A percentile compares a stretch with the other conserved stretches of the same genome.
These are phyloP conservation scores for Ursus arctos DNA, from an alignment of 2,113 vertebrate species.

Conservation along the genomic window DNA sequence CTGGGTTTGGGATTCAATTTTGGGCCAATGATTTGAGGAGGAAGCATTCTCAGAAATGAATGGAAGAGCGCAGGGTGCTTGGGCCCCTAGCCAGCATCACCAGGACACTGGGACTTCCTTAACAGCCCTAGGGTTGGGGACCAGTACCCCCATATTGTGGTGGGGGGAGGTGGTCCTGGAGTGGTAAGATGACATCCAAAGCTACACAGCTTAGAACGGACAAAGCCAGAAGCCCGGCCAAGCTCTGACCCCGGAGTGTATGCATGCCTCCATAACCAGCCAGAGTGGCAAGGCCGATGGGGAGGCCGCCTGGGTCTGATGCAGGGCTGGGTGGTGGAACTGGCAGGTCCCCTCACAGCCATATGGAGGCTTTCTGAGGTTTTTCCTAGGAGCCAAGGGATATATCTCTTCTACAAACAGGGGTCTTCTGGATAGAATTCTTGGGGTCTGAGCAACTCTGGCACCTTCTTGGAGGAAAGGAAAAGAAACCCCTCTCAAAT, in stretches of 20 bases:
- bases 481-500: neutral
- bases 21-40: neutral
- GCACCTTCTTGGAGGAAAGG: neutral
- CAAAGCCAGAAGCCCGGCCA: neutral
- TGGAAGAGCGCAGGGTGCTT: neutral
- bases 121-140: neutral
- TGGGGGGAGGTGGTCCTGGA: neutral
- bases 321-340: neutral
- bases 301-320: neutral
- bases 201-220: neutral
- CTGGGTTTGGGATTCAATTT: neutral
- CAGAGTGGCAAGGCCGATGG: rapidly evolving
- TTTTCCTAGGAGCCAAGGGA: neutral
- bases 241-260: neutral
- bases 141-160: neutral
- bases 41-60: neutral
- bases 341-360: neutral
- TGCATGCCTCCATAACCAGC: rapidly evolving
- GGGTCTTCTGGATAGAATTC: neutral
- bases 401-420: neutral
- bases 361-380: neutral
- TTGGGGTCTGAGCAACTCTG: neutral
- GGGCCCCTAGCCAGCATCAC: neutral
- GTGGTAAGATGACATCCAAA: neutral
- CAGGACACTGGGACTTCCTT: neutral